Evolutionary conservation across 64 coral and sea anemone species (phyloP).

Genomic region (Pachyseris speciosa): DNA sequence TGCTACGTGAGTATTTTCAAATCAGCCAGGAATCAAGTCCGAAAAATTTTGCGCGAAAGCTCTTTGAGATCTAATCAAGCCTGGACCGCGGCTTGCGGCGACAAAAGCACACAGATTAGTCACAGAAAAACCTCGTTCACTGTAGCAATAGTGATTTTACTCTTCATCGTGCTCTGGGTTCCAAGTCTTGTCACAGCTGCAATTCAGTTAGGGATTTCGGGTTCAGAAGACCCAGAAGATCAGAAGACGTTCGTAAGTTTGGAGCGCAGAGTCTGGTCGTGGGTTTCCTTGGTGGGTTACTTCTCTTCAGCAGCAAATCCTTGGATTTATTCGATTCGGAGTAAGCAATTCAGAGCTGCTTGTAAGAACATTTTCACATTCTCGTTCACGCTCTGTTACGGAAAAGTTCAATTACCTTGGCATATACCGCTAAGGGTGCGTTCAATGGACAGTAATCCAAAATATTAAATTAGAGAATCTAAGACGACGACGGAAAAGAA

Average conservation of each 20-base stretch:
- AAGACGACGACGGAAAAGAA: no score
- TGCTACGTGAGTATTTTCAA: constrained; percentile 74
- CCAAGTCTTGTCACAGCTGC: constrained; percentile 50
- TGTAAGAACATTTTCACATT: constrained; percentile 1
- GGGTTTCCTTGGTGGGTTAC: constrained; percentile 51
- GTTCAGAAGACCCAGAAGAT: neutral
- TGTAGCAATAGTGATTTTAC: constrained; percentile 57
- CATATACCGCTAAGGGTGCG: neutral
- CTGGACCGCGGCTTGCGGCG: neutral
- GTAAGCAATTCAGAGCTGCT: neutral
- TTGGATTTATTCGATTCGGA: constrained; percentile 68
- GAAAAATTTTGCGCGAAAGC: constrained; percentile 46
- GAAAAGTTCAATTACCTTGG: neutral
- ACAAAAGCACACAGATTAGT: neutral
- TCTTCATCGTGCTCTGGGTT: constrained; percentile 63
- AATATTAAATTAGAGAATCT: no score
- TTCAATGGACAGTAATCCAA: no score
- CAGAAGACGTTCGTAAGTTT: neutral
- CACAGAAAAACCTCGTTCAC: constrained; percentile 66
- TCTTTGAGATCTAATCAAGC: neutral
- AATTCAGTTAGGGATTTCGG: neutral
- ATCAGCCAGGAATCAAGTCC: constrained; percentile 47
- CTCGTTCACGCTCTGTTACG: neutral
- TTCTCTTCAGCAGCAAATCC: constrained; percentile 66
- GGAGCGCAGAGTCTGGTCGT: constrained; percentile 52